phyloP scores from a whole-genome alignment of 2,113 vertebrate species.

The Dermatemys mawii region DNA sequence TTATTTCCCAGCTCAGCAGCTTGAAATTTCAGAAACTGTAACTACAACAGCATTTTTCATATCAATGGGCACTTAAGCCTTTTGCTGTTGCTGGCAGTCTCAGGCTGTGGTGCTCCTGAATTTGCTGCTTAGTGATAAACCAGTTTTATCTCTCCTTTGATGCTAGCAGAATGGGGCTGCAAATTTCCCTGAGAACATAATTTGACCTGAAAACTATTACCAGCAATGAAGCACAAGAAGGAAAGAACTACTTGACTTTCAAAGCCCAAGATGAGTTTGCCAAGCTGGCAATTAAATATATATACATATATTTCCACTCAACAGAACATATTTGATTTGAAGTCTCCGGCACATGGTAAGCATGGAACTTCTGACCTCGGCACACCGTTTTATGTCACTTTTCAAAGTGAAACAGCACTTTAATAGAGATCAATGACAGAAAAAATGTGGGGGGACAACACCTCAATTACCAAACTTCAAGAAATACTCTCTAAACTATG shows the following conservation, averaged over 20 bases:
- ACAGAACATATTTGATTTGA: neutral
- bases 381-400: too few relatives aligned
- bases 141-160: neutral
- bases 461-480: constrained; percentile 17
- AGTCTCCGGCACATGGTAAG: neutral
- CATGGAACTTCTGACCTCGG: neutral
- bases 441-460: neutral
- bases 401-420: neutral
- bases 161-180: neutral
- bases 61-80: neutral
- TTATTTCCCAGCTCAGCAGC: neutral
- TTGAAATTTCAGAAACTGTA: neutral
- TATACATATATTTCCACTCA: neutral
- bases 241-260: neutral
- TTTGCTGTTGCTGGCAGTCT: neutral
- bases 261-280: neutral
- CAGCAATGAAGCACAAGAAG: neutral
- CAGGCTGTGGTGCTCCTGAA: neutral
- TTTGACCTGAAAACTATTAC: neutral
- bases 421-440: neutral
- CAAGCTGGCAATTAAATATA: neutral
- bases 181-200: neutral
- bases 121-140: neutral
- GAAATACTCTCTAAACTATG: neutral
- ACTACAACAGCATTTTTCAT: neutral